Evolutionary conservation across 2,113 vertebrate species (phyloP).

Genomic region (Tauraco erythrolophus): DNA sequence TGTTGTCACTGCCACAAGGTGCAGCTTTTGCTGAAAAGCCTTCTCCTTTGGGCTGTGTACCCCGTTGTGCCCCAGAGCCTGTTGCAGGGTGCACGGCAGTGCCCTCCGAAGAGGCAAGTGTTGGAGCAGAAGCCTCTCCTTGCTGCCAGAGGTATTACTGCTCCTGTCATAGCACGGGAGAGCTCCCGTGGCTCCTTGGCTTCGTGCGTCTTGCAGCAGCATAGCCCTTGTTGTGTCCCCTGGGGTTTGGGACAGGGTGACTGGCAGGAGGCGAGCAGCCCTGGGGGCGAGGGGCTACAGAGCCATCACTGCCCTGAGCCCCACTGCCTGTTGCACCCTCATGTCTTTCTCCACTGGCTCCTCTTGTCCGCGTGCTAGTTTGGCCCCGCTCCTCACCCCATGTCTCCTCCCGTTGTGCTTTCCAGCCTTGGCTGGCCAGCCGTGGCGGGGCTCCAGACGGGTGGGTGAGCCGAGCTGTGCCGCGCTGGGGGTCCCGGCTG

Average conservation of each 20-base stretch:
- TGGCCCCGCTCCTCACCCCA: too few relatives aligned
- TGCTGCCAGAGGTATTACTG: neutral
- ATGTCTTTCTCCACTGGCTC: neutral
- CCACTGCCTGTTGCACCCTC: neutral
- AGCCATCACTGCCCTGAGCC: neutral
- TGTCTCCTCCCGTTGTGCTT: rapidly evolving
- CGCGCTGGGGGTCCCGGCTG: neutral
- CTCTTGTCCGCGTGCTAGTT: neutral
- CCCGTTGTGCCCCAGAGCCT: neutral
- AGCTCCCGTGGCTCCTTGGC: neutral
- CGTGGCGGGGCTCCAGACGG: neutral
- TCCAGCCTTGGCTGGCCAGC: neutral
- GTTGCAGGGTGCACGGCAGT: neutral
- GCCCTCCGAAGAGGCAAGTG: neutral
- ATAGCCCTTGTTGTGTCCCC: neutral
- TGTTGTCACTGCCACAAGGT: neutral
- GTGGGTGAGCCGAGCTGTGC: neutral
- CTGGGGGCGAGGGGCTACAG: rapidly evolving
- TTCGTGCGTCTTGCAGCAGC: neutral
- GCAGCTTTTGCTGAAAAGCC: neutral
- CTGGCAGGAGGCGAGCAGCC: neutral
- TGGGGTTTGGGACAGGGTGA: neutral
- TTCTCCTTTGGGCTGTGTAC: neutral
- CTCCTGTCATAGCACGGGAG: neutral
- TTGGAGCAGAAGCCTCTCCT: neutral